Base-by-base conservation (phyloP, 2,888 invertebrate species). In the Polydrusus pterygomalis region DNA sequence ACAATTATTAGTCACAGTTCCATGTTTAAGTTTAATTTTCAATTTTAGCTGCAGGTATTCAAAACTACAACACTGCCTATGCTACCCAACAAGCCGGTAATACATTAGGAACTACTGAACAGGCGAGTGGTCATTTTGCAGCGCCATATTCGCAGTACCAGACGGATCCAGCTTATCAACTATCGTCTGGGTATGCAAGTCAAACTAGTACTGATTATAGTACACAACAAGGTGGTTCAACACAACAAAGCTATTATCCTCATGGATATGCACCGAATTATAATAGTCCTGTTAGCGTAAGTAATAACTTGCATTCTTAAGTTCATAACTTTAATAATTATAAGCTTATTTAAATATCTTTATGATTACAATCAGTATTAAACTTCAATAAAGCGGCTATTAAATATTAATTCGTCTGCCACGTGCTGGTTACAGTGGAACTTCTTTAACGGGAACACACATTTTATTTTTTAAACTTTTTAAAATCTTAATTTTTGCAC, bases 231-330 rank as follows among this genome's bases (percentile, higher is more conserved):
- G 51, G 45, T 11, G 18, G 38, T 13, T 18, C 38, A 10, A 9
- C 54, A 13, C 63, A 71, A 20, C 72, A 65, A 43, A 65, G 17
- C 8, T 83, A 83, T 62, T 83, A 81, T 64, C 83, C 83, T 0
- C 69, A 78, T 8, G 83, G 83, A 11, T 83, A 83, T 69, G 77
- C 74, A 9, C 82, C 83, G 1, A 76, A 75, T 68, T 78, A 79
- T 65, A 64, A 49, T 47, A 49, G 69, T 11, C 67, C 77, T 20
- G 47, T 43, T 30, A 64, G 70, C 63, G 75, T 76, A 71, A 73
- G 78, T 75, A 60, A 0, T 38, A 43, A 17, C 47, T 65, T 18
- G 13, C 13, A 20, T 18, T 25, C 25, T n/a, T 25, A 25, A 25
- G 25, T n/a, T n/a, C n/a, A n/a, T n/a, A n/a, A n/a, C n/a, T n/a